A percentile compares a stretch with the other conserved stretches of the same genome.
These are phyloP conservation scores for Synchiropus splendidus DNA, from an alignment of 2,113 vertebrate genomes.

Conservation along the genomic window DNA sequence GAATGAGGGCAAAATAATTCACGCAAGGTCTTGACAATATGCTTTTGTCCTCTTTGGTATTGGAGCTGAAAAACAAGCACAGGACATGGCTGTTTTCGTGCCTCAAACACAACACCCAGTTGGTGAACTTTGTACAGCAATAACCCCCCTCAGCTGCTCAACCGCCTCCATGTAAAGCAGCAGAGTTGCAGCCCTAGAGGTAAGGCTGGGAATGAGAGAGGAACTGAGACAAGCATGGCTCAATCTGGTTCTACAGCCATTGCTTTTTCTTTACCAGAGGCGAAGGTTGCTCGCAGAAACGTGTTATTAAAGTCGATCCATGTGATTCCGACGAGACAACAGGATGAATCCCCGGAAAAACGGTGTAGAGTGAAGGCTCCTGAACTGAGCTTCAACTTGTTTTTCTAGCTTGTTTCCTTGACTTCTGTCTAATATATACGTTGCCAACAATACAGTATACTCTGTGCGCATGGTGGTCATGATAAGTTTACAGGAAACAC, in stretches of 20 bases:
- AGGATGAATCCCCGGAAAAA: slow-evolving; percentile 10
- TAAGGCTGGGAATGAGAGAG: slow-evolving; percentile 4
- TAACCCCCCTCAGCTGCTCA: slow-evolving; percentile 7
- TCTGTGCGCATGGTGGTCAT: too few relatives aligned
- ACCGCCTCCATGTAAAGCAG: slow-evolving; percentile 27
- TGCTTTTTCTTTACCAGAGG: slow-evolving; percentile 11
- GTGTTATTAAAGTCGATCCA: slow-evolving; percentile 3
- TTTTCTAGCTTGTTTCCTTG: slow-evolving; percentile 10
- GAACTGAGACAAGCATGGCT: slow-evolving; percentile 1
- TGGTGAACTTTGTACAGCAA: slow-evolving; percentile 23
- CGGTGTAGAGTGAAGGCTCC: slow-evolving; percentile 5
- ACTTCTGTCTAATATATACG: slow-evolving; percentile 3
- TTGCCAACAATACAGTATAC: slow-evolving; percentile 10
- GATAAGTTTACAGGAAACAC: too few relatives aligned
- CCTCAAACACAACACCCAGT: slow-evolving; percentile 10
- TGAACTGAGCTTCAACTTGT: slow-evolving; percentile 6
- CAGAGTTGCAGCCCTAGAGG: slow-evolving; percentile 20
- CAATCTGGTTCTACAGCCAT: slow-evolving; percentile 23
- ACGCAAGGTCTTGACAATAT: too few relatives aligned
- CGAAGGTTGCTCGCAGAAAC: slow-evolving; percentile 5
- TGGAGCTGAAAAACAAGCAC: too few relatives aligned
- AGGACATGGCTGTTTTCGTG: slow-evolving; percentile 1
- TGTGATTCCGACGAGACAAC: background rate
- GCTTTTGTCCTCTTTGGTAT: too few relatives aligned
- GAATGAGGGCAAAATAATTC: too few relatives aligned